Conservation (phyloP, 2,797 vertebrate species). For the Manis javanica region DNA sequence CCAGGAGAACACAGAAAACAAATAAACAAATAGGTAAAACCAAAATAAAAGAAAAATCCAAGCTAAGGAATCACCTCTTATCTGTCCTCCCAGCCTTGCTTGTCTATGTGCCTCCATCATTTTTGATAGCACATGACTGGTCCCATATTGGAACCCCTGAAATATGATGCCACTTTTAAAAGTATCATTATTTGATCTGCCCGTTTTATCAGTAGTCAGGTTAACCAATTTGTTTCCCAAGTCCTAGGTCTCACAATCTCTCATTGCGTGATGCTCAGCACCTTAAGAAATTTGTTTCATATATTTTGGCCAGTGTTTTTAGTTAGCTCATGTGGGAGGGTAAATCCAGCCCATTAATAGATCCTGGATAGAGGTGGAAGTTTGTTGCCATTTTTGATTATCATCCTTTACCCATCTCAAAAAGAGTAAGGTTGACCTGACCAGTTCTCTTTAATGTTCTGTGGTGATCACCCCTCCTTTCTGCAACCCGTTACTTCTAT, state of each 20-base stretch:
- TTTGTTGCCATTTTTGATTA: neutral
- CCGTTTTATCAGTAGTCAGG: neutral
- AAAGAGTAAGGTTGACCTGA: neutral
- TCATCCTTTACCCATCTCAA: neutral
- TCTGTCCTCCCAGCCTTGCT: neutral
- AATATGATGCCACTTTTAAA: neutral
- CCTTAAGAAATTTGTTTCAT: neutral
- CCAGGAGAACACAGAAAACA: neutral
- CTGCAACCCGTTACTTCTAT: neutral
- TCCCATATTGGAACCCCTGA: neutral
- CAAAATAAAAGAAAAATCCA: slow-evolving; percentile 15
- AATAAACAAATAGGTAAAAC: neutral
- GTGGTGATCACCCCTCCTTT: neutral
- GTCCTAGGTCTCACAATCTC: neutral
- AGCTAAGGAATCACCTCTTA: neutral
- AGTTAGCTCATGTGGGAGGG: neutral
- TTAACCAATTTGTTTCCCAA: neutral
- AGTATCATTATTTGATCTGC: neutral
- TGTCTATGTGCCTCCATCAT: neutral
- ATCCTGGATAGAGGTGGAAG: neutral
- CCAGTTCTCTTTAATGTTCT: neutral
- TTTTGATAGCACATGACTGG: neutral
- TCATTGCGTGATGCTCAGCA: neutral
- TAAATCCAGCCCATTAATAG: neutral
- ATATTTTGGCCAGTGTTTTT: neutral